Evolutionary conservation across 2,797 vertebrate species (phyloP).

Genomic region (Morus bassanus): DNA sequence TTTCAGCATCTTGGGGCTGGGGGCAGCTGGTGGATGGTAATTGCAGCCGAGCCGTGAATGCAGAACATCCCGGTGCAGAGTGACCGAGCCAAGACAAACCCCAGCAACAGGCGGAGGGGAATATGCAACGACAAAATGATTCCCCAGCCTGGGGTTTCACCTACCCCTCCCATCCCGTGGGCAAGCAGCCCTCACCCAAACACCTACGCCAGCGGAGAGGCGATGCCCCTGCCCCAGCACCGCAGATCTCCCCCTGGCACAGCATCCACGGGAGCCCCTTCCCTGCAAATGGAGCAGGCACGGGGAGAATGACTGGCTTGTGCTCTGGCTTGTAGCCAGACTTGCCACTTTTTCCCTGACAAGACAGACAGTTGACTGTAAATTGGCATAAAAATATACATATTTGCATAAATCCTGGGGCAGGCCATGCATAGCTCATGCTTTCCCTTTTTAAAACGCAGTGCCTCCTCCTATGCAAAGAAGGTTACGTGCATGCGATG

Average conservation of each 20-base stretch:
- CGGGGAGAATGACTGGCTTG: not conserved
- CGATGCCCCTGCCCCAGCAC: too few relatives aligned
- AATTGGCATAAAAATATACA: slow-evolving; percentile 40
- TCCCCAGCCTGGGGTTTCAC: not conserved
- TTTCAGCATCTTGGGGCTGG: not conserved
- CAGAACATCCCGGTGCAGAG: fast-evolving
- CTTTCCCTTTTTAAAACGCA: not conserved
- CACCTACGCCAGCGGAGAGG: not conserved
- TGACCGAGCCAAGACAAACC: not conserved
- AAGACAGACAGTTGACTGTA: slow-evolving; percentile 25
- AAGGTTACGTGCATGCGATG: not conserved
- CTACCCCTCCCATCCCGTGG: not conserved
- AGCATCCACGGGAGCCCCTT: not conserved
- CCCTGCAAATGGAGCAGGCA: fast-evolving
- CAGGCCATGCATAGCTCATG: not conserved
- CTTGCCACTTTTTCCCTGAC: not conserved
- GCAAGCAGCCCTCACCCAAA: not conserved
- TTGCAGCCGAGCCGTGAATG: fast-evolving
- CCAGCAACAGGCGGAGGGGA: not conserved
- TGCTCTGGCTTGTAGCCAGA: slow-evolving; percentile 32
- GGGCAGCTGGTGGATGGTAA: not conserved
- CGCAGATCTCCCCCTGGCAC: fast-evolving
- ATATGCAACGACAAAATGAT: not conserved
- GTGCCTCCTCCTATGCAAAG: not conserved
- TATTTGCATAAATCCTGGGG: slow-evolving; percentile 49